These are phyloP conservation scores for Hoplodrina blanda DNA, from an alignment of 2,888 invertebrate species.

Conservation along the genomic window DNA sequence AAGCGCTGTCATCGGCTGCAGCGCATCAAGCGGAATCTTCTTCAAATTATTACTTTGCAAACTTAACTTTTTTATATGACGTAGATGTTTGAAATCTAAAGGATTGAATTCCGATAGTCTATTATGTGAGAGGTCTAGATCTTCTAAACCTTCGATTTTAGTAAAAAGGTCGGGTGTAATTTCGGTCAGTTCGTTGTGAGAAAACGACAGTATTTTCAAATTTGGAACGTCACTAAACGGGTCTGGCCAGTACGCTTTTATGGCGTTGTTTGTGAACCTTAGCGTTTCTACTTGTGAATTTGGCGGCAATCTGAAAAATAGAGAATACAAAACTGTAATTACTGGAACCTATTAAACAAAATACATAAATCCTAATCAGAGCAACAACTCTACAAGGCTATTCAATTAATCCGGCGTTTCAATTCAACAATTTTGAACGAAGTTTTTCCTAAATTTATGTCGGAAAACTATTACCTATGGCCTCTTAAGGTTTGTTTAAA, in stretches of 20 bases:
- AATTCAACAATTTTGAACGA: neutral
- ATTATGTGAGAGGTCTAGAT: slow-evolving; percentile 90
- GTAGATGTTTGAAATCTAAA: slow-evolving; percentile 81
- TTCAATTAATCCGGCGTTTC: slow-evolving; percentile 27
- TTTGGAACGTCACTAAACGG: slow-evolving; percentile 83
- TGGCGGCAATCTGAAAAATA: slow-evolving; percentile 82
- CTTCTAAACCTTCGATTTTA: slow-evolving; percentile 81
- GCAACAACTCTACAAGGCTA: slow-evolving; percentile 28
- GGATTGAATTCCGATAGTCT: slow-evolving; percentile 81
- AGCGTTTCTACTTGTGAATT: slow-evolving; percentile 83
- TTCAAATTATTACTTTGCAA: slow-evolving; percentile 86
- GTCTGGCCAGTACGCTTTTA: slow-evolving; percentile 86
- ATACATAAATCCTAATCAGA: slow-evolving; percentile 38
- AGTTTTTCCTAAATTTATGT: neutral
- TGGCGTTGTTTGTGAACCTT: slow-evolving; percentile 83
- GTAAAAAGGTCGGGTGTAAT: slow-evolving; percentile 87
- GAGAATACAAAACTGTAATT: slow-evolving; percentile 6
- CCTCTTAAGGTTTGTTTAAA: neutral
- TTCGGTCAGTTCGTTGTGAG: slow-evolving; percentile 85
- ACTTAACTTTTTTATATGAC: slow-evolving; percentile 81
- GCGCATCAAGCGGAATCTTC: slow-evolving; percentile 80
- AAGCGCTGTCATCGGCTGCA: slow-evolving; percentile 80
- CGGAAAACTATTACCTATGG: neutral
- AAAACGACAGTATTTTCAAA: slow-evolving; percentile 85
- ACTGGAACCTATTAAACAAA: slow-evolving; percentile 11